Conservation (phyloP, 2,113 vertebrate genomes). For the Ploceus nigricollis region DNA sequence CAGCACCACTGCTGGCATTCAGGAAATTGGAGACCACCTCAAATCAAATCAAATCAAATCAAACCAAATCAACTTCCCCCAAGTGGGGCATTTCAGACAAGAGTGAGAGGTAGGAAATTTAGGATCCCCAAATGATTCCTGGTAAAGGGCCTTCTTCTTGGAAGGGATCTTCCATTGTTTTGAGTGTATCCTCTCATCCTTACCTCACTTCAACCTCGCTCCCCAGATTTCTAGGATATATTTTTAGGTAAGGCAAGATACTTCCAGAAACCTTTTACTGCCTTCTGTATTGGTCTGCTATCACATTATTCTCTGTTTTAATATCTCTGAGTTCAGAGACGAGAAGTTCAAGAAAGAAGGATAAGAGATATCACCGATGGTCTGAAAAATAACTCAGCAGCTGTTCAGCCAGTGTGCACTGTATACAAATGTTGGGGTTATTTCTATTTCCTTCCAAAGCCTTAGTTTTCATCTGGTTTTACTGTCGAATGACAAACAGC, state of each 20-base stretch:
- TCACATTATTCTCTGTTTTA: neutral
- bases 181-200: neutral
- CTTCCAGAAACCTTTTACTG: neutral
- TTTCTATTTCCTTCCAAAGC: constrained; percentile 21
- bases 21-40: neutral
- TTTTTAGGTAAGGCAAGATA: neutral
- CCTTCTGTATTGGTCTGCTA: neutral
- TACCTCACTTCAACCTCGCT: accelerated
- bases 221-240: neutral
- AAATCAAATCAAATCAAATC: neutral
- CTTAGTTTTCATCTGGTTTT: constrained; percentile 21
- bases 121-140: neutral
- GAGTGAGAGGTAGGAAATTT: neutral
- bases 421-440: constrained; percentile 31
- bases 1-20: neutral
- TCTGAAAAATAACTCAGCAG: constrained; percentile 43
- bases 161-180: neutral
- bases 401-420: constrained; percentile 31
- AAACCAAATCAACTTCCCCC: neutral
- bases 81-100: neutral
- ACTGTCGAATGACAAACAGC: constrained; percentile 44
- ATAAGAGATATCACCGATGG: neutral
- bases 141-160: neutral
- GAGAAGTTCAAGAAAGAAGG: neutral
- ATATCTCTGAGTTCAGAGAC: neutral